A percentile compares a stretch with the other conserved stretches of the same genome.
These are phyloP conservation scores for Procambarus clarkii DNA, from an alignment of 1,140 invertebrate genomes.

Conservation along the genomic window DNA sequence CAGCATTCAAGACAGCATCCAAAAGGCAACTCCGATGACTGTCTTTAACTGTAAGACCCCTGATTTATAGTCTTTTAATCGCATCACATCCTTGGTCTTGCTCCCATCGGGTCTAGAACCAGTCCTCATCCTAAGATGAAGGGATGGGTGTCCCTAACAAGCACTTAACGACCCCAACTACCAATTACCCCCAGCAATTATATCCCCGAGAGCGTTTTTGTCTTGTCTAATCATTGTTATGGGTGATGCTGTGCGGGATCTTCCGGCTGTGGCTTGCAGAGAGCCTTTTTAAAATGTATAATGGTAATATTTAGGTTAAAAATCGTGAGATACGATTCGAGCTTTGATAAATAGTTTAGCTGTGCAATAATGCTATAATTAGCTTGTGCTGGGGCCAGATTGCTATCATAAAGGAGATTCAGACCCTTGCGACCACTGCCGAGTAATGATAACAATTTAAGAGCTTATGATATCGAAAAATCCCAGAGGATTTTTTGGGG, in stretches of 20 bases:
- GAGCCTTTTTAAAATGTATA: conserved; percentile 32
- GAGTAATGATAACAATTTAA: not conserved
- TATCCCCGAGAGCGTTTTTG: conserved; percentile 42
- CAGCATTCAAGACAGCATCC: too few relatives aligned
- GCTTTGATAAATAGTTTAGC: conserved; percentile 27
- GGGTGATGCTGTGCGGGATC: conserved; percentile 1
- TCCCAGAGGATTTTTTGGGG: not conserved
- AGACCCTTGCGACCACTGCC: not conserved
- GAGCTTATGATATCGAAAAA: not conserved
- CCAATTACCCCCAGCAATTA: conserved; percentile 44
- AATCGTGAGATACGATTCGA: conserved; percentile 25
- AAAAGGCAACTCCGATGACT: conserved; percentile 23
- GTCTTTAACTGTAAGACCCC: conserved; percentile 32
- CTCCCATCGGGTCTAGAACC: conserved; percentile 31
- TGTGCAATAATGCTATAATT: conserved; percentile 8
- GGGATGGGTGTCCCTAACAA: conserved; percentile 50
- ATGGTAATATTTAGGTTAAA: conserved; percentile 13
- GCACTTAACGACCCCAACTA: conserved; percentile 44
- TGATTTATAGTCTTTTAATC: conserved; percentile 44
- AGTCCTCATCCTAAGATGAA: conserved; percentile 27
- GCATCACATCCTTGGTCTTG: conserved; percentile 36
- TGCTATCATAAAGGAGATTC: not conserved
- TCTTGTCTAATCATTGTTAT: conserved; percentile 42
- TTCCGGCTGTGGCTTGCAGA: not conserved
- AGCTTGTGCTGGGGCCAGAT: not conserved